phyloP scores from a whole-genome alignment of 2,113 vertebrate species.

The Kryptolebias marmoratus region DNA sequence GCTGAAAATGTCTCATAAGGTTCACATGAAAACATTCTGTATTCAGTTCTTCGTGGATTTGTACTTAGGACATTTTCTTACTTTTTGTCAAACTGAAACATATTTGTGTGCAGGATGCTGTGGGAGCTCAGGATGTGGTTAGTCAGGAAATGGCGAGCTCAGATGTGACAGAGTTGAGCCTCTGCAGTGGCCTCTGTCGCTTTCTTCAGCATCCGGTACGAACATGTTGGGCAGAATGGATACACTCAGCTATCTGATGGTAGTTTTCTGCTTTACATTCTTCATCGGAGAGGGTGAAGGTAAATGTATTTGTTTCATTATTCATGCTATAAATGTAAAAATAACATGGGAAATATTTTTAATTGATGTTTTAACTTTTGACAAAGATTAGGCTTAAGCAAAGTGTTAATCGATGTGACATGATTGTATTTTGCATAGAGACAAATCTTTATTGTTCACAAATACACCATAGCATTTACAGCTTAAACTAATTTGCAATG shows the following conservation, averaged over 20 bases:
- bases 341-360: too few relatives aligned
- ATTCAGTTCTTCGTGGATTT: background rate
- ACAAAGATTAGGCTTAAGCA: too few relatives aligned
- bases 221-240: slow-evolving; percentile 8
- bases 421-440: too few relatives aligned
- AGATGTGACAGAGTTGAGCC: background rate
- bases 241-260: slow-evolving; percentile 1
- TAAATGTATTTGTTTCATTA: background rate
- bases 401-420: too few relatives aligned
- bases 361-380: too few relatives aligned
- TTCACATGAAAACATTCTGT: background rate
- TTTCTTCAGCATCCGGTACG: background rate
- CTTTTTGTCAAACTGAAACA: background rate
- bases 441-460: too few relatives aligned
- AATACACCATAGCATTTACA: too few relatives aligned
- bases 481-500: too few relatives aligned
- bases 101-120: background rate
- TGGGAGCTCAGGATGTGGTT: slow-evolving; percentile 5
- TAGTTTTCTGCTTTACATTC: background rate
- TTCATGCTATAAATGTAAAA: too few relatives aligned
- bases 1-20: too few relatives aligned
- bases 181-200: background rate
- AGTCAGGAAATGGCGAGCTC: slow-evolving; percentile 42
- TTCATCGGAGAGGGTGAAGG: slow-evolving; percentile 13
- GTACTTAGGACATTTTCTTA: background rate